Conservation (phyloP, 1,140 invertebrate species). For the Leptonema lineaticorne region DNA sequence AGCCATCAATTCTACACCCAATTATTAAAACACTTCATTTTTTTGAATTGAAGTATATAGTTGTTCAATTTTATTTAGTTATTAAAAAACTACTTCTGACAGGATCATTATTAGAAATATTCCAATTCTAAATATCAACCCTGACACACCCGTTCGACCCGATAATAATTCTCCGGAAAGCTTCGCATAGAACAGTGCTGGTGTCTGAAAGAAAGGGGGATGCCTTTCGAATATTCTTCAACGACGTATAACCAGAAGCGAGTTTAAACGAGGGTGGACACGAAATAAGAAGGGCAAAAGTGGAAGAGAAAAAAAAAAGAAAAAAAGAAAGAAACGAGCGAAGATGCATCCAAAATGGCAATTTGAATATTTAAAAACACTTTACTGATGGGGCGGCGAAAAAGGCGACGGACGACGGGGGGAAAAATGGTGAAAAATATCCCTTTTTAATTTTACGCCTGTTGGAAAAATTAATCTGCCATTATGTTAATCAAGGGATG, state of each 20-base stretch:
- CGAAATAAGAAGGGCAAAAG: too few relatives aligned
- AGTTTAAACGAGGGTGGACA: too few relatives aligned
- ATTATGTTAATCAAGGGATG: conserved; percentile 29
- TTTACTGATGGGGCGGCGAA: neutral
- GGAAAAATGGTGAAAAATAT: conserved; percentile 33
- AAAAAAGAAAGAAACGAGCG: neutral
- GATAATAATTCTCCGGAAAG: conserved; percentile 7
- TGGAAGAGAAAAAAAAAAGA: too few relatives aligned
- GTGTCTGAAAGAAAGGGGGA: neutral
- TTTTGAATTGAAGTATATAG: too few relatives aligned
- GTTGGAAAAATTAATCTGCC: conserved; percentile 33
- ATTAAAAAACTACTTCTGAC: too few relatives aligned
- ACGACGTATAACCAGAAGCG: too few relatives aligned
- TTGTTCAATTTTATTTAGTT: too few relatives aligned
- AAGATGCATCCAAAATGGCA: conserved; percentile 25
- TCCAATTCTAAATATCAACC: neutral
- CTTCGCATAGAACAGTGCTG: neutral
- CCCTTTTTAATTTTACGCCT: conserved; percentile 34
- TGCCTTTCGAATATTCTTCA: too few relatives aligned
- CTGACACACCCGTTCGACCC: neutral
- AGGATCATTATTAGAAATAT: too few relatives aligned
- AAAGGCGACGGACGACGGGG: too few relatives aligned
- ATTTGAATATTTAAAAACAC: conserved; percentile 37
- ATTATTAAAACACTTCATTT: too few relatives aligned
- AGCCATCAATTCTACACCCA: too few relatives aligned